phyloP scores from a whole-genome alignment of 1,140 invertebrate genomes.

The Pissodes strobi region DNA sequence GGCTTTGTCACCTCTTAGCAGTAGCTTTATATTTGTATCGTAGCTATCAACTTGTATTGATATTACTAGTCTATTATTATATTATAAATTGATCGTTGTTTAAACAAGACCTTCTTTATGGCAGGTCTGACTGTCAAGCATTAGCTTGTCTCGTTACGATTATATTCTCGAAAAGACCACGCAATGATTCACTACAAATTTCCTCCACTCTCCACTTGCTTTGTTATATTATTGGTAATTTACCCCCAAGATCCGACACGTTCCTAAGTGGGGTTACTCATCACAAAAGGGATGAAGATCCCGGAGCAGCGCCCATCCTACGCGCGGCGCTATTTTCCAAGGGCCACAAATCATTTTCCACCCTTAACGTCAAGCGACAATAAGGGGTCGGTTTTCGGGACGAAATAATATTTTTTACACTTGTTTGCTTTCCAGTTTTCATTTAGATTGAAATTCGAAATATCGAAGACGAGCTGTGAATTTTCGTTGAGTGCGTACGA shows the following conservation, averaged over 20 bases:
- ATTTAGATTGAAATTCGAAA: conserved; percentile 19
- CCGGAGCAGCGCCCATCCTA: not conserved
- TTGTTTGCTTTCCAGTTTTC: conserved; percentile 26
- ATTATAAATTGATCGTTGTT: too few species aligned
- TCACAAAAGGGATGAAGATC: conserved; percentile 33
- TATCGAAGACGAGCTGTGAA: too few species aligned
- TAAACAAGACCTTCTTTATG: too few species aligned
- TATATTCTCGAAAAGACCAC: conserved; percentile 18
- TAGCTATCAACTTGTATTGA: too few species aligned
- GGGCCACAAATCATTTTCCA: conserved; percentile 31
- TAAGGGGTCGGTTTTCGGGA: conserved; percentile 26
- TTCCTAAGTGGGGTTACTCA: conserved; percentile 32
- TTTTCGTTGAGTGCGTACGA: too few species aligned
- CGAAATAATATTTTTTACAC: conserved; percentile 29
- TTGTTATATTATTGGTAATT: conserved; percentile 31
- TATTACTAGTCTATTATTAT: too few species aligned
- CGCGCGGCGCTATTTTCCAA: conserved; percentile 25
- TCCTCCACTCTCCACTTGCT: conserved; percentile 12
- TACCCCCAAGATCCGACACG: conserved; percentile 28
- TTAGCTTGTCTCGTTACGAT: too few species aligned
- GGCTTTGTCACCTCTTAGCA: too few species aligned
- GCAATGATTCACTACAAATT: conserved; percentile 31
- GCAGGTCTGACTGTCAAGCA: too few species aligned
- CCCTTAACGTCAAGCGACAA: conserved; percentile 29
- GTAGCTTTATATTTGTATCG: too few species aligned